Evolutionary conservation across 2,888 invertebrate genomes (phyloP).

Genomic region (Flabesymbios commensalis): DNA sequence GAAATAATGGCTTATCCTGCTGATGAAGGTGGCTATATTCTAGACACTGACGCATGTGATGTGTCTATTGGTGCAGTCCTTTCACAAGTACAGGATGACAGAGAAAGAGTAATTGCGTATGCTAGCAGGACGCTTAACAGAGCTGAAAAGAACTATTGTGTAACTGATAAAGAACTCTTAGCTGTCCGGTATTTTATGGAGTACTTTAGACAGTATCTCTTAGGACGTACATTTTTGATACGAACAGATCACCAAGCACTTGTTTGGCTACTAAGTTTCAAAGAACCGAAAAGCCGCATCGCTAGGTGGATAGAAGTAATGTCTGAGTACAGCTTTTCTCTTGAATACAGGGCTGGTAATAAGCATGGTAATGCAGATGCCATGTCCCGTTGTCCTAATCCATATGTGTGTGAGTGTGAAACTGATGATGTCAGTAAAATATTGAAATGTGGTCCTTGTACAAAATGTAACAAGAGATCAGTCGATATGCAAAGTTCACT

Average conservation of each 20-base stretch:
- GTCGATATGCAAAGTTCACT: neutral
- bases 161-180: slow-evolving; percentile 20
- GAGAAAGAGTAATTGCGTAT: slow-evolving; percentile 24
- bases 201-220: slow-evolving; percentile 37
- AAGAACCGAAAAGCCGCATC: slow-evolving; percentile 21
- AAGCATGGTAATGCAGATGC: slow-evolving; percentile 4
- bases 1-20: slow-evolving; percentile 24
- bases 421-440: neutral
- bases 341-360: neutral
- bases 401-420: neutral
- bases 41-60: slow-evolving; percentile 24
- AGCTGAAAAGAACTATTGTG: slow-evolving; percentile 24
- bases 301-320: slow-evolving; percentile 14
- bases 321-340: neutral
- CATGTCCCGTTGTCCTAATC: neutral
- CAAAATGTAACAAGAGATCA: neutral
- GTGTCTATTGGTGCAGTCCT: slow-evolving; percentile 14
- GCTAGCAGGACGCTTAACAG: slow-evolving; percentile 14
- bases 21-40: neutral
- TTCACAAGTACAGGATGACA: slow-evolving; percentile 20
- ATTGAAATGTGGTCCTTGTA: slow-evolving; percentile 2
- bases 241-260: slow-evolving; percentile 38
- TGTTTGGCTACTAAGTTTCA: slow-evolving; percentile 26
- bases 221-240: slow-evolving; percentile 28
- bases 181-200: slow-evolving; percentile 29